These are phyloP conservation scores for Plutella xylostella DNA, from an alignment of 2,888 invertebrate genomes.

Conservation along the genomic window DNA sequence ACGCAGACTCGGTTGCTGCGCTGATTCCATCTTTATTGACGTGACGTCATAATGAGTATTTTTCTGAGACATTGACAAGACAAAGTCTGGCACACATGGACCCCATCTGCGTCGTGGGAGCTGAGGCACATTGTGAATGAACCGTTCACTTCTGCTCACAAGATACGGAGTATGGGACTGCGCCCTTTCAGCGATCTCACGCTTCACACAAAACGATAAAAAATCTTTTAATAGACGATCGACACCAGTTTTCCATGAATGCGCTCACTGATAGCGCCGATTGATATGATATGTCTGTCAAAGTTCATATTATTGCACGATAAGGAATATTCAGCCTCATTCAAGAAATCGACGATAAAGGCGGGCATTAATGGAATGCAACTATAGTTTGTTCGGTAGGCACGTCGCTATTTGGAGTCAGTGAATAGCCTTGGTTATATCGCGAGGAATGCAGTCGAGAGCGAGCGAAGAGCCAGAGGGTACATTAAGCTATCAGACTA, in stretches of 20 bases:
- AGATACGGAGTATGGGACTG: conserved; percentile 29
- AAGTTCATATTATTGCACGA: conserved; percentile 17
- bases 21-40: no score
- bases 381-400: no score
- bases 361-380: background rate
- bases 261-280: background rate
- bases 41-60: no score
- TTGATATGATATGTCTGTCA: conserved; percentile 11
- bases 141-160: conserved; percentile 23
- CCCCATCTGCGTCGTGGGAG: conserved; percentile 48
- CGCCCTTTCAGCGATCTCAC: conserved; percentile 43
- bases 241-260: background rate
- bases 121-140: conserved; percentile 50
- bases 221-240: conserved; percentile 19
- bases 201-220: conserved; percentile 41
- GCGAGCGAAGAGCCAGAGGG: conserved; percentile 28
- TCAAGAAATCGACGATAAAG: conserved; percentile 6
- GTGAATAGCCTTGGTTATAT: conserved; percentile 32
- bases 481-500: conserved; percentile 57
- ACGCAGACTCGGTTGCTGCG: no score
- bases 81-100: conserved; percentile 36
- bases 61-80: background rate
- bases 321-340: conserved; percentile 7
- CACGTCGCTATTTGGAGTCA: background rate
- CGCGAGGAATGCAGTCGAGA: conserved; percentile 36